Base-by-base conservation (phyloP, 2,888 invertebrate genomes). In the Villa cingulata region DNA sequence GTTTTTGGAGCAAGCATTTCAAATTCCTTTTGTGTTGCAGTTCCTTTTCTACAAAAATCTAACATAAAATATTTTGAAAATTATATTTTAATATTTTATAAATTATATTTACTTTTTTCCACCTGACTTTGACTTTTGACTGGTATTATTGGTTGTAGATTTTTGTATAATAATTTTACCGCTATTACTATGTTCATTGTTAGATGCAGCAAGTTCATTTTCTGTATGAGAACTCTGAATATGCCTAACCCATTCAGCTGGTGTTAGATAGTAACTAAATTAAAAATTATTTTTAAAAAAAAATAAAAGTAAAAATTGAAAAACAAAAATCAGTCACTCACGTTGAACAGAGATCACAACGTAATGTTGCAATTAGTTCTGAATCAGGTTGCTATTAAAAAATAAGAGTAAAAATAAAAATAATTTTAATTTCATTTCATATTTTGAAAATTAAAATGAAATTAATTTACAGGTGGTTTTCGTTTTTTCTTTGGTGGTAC, bases 181-280 rank as follows among this genome's bases (percentile, higher is more conserved):
- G 29, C 10, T 19, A 18, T 34, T 43, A 19, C 12, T 9, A 12
- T 32, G 12, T 12, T 12, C 29, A 32, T 32, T 32, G 12, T 14
- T 32, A 23, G 7, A n/a, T 65, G 83, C 71, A 63, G 85, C 84
- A 68, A 86, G 70, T 72, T 86, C 86, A 56, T 74, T 70, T 63
- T 87, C 87, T 0, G 87, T 87, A 66, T 88, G 88, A 32, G 83
- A 80, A 62, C 78, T 83, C 64, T 87, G 86, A 62, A 88, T 83
- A 62, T 88, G 88, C 5, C 86, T 80, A 41, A 88, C 88, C 88
- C 88, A 88, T 67, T 86, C 86, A 18, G 80, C 86, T 1, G 88
- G 87, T 51, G 85, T 86, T 40, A 81, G 76, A 71, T 81, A 83
- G 55, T 76, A 62, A 46, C 68, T 68, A 42, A 36, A 50, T 50